Base-by-base conservation (phyloP, 2,113 vertebrate species). In the Clarias macrocephalus region DNA sequence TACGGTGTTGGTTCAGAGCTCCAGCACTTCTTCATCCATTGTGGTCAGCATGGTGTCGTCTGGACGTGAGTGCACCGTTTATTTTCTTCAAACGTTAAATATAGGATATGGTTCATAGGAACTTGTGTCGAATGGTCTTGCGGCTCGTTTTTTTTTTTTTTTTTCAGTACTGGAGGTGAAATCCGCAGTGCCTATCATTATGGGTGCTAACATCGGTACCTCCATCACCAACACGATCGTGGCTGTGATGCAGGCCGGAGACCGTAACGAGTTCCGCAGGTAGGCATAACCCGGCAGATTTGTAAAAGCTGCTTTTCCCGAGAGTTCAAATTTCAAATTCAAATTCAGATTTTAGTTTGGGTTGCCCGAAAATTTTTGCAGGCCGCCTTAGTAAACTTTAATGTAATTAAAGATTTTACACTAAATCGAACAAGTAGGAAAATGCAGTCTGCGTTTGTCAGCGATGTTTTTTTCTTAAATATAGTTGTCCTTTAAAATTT, bases 31-130 rank as follows among this genome's bases (percentile, higher is more conserved):
- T 0, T 96, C 98, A 0, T 99, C 98, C 72, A 98, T 99, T 72
- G 90, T 99, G 7, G 98, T 99, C 95, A 99, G 98, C 96, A 99
- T 99, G 98, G 98, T 99, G 82, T 96, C 98, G 77, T 97, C 98
- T 88, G 96, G 96, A 5, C 0, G 98, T 99, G 91, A 97, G 97
- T 95, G 37, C 85, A 84, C 25, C 33, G n/a, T 73, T 21, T 73
- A 59, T 57, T 59, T 59, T 59, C 48, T 63, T 37, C 30, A 3
- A 23, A 42, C 23, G 11, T 12, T 13, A 73, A 75, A 48, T 23
- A n/a, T 54, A 11, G 42, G 7, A n/a, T 76, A 75, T 12, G 0
- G 11, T 1, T 3, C 10, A 13, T 25, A 28, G 5, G 18, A 21
- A 7, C 7, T 37, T 23, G 19, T 37, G 30, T 21, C 60, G 3